Evolutionary conservation across 2,113 vertebrate genomes (phyloP), one percentile per base, ranked within the genome.

Genomic region (Rallus limicola): DNA sequence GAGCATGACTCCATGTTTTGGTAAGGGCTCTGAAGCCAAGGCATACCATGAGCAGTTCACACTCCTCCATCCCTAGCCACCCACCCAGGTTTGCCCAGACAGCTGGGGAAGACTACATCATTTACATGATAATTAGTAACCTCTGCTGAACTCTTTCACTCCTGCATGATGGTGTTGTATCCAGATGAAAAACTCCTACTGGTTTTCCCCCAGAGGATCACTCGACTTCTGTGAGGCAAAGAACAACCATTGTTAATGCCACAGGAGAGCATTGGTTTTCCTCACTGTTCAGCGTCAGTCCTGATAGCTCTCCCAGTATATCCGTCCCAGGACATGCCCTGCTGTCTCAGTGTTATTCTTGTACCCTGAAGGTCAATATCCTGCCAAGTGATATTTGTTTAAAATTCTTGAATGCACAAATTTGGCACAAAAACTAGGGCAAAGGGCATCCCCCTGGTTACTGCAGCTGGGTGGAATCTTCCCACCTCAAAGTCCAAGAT

Each of bases 401-500:
- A 77, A 94, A 96, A 96, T 89, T 93, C 95, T 74, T 63, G 2
- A 96, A 91, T 10, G 80, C 77, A 94, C 91, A 86, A 96, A 87
- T 94, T 72, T 94, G 96, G 95, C 93, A 95, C 69, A 42, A 92
- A 76, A 97, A 92, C 48, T 87, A 50, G 93, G 33, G 50, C 74
- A 96, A 94, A 96, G 96, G 94, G 91, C 92, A 96, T 97, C 42
- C 91, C 96, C 81, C 74, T 82, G 96, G 93, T 96, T 95, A 96
- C 93, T 76, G 92, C 86, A 82, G 86, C 83, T 82, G 86, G 83
- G 50, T 85, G 92, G 91, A 96, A 96, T 96, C 96, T 96, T 97
- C 95, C 78, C 95, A 95, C 96, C 95, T 97, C 95, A 95, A 93
- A 97, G 96, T 97, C 95, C 96, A 96, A 82, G 92, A 91, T 76